Evolutionary conservation across 2,113 vertebrate species (phyloP), one percentile per base, ranked within the genome.

Genomic region (Chloropsis cyanopogon): DNA sequence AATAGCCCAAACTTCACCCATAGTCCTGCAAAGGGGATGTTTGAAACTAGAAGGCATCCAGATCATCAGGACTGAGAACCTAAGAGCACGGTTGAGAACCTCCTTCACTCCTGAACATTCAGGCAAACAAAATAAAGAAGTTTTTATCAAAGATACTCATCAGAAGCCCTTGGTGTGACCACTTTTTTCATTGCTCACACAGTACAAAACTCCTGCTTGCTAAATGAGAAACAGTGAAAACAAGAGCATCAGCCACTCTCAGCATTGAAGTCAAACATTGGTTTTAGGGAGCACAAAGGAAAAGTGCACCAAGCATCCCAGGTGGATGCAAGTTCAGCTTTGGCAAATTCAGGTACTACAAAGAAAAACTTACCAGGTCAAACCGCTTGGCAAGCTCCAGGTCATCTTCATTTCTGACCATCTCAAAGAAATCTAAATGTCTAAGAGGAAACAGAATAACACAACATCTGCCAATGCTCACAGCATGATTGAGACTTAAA

Each of bases 351-450:
- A 76, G 28, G 6, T 69, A 39, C 24, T 64, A 42, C 53, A 31
- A 22, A 90, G 16, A 22, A 63, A 71, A 75, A 95, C 99, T 98
- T 96, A 99, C 99, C 97, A 98, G 91, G 91, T 99, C 99, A 97
- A 99, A 99, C 69, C 98, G 95, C 91, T 99, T 99, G 90, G 99
- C 99, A 90, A 99, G 97, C 86, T 99, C 98, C 50, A 98, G 97
- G 95, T 99, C 99, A 65, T 99, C 99, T 96, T 99, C 99, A 63
- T 99, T 99, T 92, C 99, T 98, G 88, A 99, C 99, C 99, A 99
- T 99, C 96, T 99, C 99, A 82, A 99, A 99, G 97, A 99, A 99
- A 95, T 99, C 99, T 98, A 99, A 97, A 96, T 99, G 99, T 94
- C 99, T 99, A 89, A 71, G 89, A 26, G 68, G 88, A 78, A 64